phyloP scores from a whole-genome alignment of 1,140 invertebrate genomes.

The Druon quercuslanigerum region DNA sequence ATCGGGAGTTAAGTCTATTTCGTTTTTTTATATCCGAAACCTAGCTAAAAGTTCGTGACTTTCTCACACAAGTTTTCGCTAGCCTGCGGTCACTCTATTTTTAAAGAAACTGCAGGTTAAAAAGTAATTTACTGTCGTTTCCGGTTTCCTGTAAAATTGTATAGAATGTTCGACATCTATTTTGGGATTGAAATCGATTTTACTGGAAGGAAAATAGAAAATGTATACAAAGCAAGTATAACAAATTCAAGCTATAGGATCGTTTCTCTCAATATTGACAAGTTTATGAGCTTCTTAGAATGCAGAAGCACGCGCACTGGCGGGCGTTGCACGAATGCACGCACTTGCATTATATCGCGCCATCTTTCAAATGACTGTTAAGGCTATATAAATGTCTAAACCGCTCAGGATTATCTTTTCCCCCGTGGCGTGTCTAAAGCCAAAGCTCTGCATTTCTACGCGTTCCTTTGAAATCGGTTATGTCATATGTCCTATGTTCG shows the following conservation, averaged over 20 bases:
- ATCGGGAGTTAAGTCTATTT: too few relatives aligned
- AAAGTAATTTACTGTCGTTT: too few relatives aligned
- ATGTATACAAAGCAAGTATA: not conserved
- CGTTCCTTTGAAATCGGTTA: slow-evolving; percentile 11
- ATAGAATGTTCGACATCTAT: too few relatives aligned
- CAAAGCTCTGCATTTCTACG: slow-evolving; percentile 5
- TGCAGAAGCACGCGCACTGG: slow-evolving; percentile 9
- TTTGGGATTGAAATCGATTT: too few relatives aligned
- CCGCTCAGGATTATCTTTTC: slow-evolving; percentile 32
- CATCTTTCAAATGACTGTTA: slow-evolving; percentile 38
- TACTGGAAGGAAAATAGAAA: not conserved
- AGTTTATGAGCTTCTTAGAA: slow-evolving; percentile 1
- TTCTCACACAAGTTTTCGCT: too few relatives aligned
- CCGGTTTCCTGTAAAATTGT: too few relatives aligned
- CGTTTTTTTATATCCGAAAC: too few relatives aligned
- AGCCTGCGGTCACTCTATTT: too few relatives aligned
- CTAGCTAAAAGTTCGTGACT: too few relatives aligned
- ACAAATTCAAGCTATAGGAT: not conserved
- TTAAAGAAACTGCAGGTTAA: too few relatives aligned
- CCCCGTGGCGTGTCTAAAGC: not conserved
- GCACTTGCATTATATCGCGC: slow-evolving; percentile 35
- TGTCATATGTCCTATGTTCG: slow-evolving; percentile 15
- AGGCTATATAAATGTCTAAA: slow-evolving; percentile 42
- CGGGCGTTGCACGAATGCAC: too few relatives aligned
- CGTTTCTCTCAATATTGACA: not conserved